Evolutionary conservation across 2,113 vertebrate species (phyloP).

Genomic region (Psittacula cyanocephala): DNA sequence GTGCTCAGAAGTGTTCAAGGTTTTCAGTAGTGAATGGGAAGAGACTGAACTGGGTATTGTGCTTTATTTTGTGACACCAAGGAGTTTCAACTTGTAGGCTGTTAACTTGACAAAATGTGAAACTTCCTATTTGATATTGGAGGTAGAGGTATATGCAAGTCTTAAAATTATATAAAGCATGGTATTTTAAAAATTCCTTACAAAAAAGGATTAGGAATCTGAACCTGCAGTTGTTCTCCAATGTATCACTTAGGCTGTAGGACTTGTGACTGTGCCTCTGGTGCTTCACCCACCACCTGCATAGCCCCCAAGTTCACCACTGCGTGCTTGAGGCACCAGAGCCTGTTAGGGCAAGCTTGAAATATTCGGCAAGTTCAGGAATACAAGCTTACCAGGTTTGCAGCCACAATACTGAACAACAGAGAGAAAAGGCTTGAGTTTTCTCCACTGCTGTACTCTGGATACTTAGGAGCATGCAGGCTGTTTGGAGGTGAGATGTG

Average conservation of each 20-base stretch:
- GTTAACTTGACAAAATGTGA: neutral
- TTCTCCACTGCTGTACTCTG: neutral
- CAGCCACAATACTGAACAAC: neutral
- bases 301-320: neutral
- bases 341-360: neutral
- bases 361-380: neutral
- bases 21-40: neutral
- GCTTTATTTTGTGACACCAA: neutral
- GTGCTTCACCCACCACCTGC: neutral
- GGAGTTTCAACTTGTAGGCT: neutral
- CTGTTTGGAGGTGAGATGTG: neutral
- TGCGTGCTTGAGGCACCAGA: fast-evolving
- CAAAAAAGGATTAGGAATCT: neutral
- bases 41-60: neutral
- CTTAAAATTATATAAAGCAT: neutral
- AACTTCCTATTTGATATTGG: neutral
- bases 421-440: neutral
- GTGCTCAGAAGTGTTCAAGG: neutral
- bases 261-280: neutral
- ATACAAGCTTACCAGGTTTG: neutral
- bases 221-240: neutral
- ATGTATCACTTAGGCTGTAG: neutral
- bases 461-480: fast-evolving
- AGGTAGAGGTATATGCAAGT: neutral
- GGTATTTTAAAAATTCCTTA: neutral